Evolutionary conservation across 1,140 invertebrate genomes (phyloP).

Genomic region (Ceratina australensis): DNA sequence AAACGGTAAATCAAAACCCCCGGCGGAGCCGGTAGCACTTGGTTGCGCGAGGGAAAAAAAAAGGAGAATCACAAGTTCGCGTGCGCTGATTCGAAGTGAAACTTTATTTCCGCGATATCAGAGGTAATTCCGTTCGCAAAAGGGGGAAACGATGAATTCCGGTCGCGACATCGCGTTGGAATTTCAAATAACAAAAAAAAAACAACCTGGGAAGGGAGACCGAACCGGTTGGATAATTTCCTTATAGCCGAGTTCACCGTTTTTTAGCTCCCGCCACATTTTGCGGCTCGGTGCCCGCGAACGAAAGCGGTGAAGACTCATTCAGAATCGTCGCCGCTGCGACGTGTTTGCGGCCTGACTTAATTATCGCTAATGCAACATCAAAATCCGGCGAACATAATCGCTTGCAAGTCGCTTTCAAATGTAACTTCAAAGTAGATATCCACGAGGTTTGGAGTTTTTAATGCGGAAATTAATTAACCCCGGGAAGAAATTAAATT

Average conservation of each 20-base stretch:
- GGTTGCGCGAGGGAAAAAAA: background rate
- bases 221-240: conserved; percentile 24
- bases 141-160: background rate
- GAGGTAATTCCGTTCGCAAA: background rate
- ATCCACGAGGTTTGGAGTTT: background rate
- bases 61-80: background rate
- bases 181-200: no score
- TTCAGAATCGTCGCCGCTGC: conserved; percentile 6
- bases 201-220: background rate
- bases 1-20: no score
- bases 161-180: background rate
- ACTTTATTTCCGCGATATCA: background rate
- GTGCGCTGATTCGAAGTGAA: background rate
- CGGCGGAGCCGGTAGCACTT: no score
- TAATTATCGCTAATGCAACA: conserved; percentile 22
- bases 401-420: background rate
- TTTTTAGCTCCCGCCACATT: background rate
- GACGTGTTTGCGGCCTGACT: background rate
- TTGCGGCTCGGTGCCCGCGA: background rate
- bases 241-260: background rate
- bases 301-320: background rate
- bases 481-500: background rate
- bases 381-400: conserved; percentile 22
- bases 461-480: background rate
- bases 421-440: background rate